Conservation (phyloP, 2,888 invertebrate species). For the Aethes cnicana region DNA sequence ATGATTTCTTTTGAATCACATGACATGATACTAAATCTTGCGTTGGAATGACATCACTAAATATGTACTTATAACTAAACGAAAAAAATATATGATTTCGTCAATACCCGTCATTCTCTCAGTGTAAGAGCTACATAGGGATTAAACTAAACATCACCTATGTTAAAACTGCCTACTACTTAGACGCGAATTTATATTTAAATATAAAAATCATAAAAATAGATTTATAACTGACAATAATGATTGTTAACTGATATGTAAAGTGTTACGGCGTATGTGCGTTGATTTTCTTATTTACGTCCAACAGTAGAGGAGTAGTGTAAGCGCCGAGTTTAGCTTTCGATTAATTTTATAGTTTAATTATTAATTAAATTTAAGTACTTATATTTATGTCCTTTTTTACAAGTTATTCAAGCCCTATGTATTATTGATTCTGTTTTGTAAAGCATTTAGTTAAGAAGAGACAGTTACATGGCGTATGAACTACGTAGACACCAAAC, state of each 20-base stretch:
- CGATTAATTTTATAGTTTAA: background rate
- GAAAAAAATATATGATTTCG: too few species aligned
- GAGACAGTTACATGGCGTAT: constrained; percentile 55
- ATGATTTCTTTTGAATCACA: too few species aligned
- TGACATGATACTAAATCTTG: too few species aligned
- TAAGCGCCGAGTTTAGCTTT: constrained; percentile 55
- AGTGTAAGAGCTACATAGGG: constrained; percentile 57
- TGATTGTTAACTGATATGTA: constrained; percentile 82
- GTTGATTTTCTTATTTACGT: constrained; percentile 69
- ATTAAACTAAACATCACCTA: constrained; percentile 68
- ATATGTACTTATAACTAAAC: too few species aligned
- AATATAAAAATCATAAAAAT: constrained; percentile 79
- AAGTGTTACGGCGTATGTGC: constrained; percentile 76
- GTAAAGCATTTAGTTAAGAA: background rate
- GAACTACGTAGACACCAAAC: constrained; percentile 73
- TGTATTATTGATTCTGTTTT: background rate
- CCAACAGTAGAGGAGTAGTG: constrained; percentile 60
- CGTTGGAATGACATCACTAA: too few species aligned
- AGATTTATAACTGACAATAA: constrained; percentile 83
- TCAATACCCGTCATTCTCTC: constrained; percentile 47
- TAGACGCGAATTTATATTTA: constrained; percentile 81
- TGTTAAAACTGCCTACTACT: constrained; percentile 80
- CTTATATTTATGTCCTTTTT: constrained; percentile 1
- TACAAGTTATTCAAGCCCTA: background rate
- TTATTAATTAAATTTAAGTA: background rate